Evolutionary conservation across 2,113 vertebrate genomes (phyloP).

Genomic region (Eretmochelys imbricata): DNA sequence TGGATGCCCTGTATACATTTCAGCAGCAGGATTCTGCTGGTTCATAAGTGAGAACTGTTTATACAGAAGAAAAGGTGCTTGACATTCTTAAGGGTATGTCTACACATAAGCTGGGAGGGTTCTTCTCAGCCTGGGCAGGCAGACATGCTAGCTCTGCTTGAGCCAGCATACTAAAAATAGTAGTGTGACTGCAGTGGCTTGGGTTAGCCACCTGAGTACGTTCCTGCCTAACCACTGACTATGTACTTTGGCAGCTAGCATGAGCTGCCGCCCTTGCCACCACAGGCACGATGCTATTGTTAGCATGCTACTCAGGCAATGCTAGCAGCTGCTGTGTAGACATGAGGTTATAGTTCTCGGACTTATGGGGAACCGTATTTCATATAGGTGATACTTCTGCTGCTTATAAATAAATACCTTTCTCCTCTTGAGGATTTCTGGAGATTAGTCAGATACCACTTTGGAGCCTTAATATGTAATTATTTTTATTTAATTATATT

Average conservation of each 20-base stretch:
- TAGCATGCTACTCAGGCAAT: too few species aligned
- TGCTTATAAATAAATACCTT: neutral
- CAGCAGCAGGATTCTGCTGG: neutral
- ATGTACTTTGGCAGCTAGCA: neutral
- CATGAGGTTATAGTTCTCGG: neutral
- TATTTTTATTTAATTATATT: neutral
- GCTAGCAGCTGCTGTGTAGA: neutral
- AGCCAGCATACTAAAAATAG: neutral
- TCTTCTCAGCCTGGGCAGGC: neutral
- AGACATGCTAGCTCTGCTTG: neutral
- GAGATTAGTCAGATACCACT: neutral
- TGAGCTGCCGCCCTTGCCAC: neutral
- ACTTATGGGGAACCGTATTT: neutral
- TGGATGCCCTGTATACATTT: neutral
- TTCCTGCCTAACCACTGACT: neutral
- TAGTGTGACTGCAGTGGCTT: neutral
- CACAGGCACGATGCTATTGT: too few species aligned
- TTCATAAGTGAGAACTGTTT: neutral
- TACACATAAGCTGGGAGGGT: neutral
- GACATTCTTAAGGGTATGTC: neutral
- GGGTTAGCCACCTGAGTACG: neutral
- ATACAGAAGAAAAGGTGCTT: neutral
- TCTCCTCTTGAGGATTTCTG: neutral
- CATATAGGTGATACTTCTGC: neutral
- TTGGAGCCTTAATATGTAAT: neutral